These are phyloP conservation scores for Homarus americanus DNA, from an alignment of 1,140 invertebrate species.

Conservation along the genomic window DNA sequence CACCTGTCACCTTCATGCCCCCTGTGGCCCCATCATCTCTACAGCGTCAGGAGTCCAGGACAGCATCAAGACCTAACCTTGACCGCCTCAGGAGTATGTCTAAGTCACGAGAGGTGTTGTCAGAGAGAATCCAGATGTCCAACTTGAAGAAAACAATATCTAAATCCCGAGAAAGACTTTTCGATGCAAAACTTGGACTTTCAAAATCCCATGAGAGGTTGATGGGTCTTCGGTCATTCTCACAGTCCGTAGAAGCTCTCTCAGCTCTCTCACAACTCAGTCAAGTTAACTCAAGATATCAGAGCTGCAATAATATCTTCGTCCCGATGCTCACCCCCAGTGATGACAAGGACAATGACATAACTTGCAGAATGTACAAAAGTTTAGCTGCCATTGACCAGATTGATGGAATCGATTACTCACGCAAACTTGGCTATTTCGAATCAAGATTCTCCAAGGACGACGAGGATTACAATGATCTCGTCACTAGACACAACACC, in stretches of 20 bases:
- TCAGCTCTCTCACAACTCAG: conserved; percentile 68
- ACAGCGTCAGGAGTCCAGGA: conserved; percentile 53
- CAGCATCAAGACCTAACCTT: conserved; percentile 66
- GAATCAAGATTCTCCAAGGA: conserved; percentile 69
- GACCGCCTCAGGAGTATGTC: conserved; percentile 78
- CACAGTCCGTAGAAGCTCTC: conserved; percentile 72
- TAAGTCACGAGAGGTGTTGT: conserved; percentile 81
- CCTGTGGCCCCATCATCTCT: conserved; percentile 21
- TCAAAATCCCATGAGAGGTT: conserved; percentile 56
- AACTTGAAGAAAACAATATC: conserved; percentile 77
- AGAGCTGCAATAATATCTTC: conserved; percentile 74
- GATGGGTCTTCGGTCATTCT: conserved; percentile 69
- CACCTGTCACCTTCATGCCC: conserved; percentile 59
- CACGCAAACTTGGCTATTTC: conserved; percentile 70
- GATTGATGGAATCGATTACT: conserved; percentile 61
- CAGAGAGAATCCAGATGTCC: conserved; percentile 80
- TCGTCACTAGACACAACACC: conserved; percentile 58
- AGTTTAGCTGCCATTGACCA: conserved; percentile 74
- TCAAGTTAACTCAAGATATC: conserved; percentile 65
- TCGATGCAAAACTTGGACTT: conserved; percentile 71
- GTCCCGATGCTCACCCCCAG: conserved; percentile 41
- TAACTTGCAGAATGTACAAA: conserved; percentile 71
- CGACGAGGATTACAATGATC: conserved; percentile 71
- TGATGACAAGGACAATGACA: conserved; percentile 38
- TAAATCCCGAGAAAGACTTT: conserved; percentile 79